These are phyloP conservation scores for Hippolais icterina DNA, from an alignment of 2,113 vertebrate genomes.

Conservation along the genomic window DNA sequence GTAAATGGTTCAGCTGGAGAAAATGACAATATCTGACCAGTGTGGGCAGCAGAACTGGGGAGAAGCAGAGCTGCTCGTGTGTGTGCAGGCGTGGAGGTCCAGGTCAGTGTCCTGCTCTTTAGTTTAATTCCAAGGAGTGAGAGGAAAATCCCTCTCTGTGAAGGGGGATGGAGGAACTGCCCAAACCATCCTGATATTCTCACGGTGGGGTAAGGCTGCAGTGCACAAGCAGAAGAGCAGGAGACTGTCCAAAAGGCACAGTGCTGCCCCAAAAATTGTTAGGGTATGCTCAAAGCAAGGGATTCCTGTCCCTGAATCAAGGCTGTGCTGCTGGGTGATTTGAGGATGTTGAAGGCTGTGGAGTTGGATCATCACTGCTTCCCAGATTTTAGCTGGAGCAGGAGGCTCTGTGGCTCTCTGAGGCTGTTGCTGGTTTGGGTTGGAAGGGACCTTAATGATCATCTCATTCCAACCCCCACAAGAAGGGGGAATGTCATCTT, in stretches of 20 bases:
- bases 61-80: neutral
- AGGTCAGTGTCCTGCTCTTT: neutral
- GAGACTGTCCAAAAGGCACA: neutral
- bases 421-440: neutral
- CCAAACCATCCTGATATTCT: neutral
- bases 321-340: neutral
- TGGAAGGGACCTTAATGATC: neutral
- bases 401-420: neutral
- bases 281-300: neutral
- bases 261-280: neutral
- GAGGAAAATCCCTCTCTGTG: neutral
- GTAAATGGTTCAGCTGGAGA: neutral
- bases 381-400: neutral
- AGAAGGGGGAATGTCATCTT: neutral
- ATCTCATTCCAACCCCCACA: neutral
- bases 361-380: accelerated
- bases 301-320: neutral
- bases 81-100: neutral
- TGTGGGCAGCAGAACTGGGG: neutral
- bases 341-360: neutral
- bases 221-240: neutral
- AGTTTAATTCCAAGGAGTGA: neutral
- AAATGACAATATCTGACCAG: neutral
- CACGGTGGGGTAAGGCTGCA: accelerated
- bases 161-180: neutral